Evolutionary conservation across 2,888 invertebrate species (phyloP), one percentile per base, ranked within the genome.

Genomic region (Gortyna flavago): DNA sequence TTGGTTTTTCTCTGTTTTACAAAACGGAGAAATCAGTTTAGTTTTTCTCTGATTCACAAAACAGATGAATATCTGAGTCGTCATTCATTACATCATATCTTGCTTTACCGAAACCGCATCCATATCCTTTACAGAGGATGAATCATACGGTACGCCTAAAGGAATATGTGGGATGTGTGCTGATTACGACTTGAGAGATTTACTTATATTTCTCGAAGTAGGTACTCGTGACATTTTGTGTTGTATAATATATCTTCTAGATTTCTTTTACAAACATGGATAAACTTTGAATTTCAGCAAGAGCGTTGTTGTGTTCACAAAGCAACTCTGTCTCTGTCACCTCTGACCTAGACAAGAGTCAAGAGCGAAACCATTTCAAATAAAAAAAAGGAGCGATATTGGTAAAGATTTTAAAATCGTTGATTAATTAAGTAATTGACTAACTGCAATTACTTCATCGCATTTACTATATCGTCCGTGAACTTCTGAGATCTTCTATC

Each of bases 141-240:
- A 79, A 81, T 79, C 79, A 79, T 67, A 59, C 59, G 65, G 41
- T 67, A 76, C 70, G 57, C 68, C 51, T 77, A 76, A 64, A 80
- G 67, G 68, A 73, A 72, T 72, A 78, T 75, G 75, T 84, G 77
- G 81, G 77, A 83, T 72, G 81, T 82, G 83, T 51, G 48, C 35
- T 69, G 57, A 83, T 83, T 85, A 86, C 83, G 80, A 84, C 66
- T 35, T 54, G 38, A 66, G 51, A 44, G 25, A 32, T 59, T 57
- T 38, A 64, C 25, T 62, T 62, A 51, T 66, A 59, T 79, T 54
- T 67, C 25, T 44, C 25, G 48, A n/a, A n/a, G n/a, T 57, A 32
- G 25, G 35, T 59, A 44, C 25, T 51, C 29, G 44, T 59, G n/a
- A 35, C 35, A 61, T n/a, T n/a, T n/a, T 61, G 29, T 72, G n/a